Percentiles rank a stretch among this genome's conserved stretches.
Evolutionary conservation across 1,140 invertebrate species (phyloP).

Genomic region (Popillia japonica): DNA sequence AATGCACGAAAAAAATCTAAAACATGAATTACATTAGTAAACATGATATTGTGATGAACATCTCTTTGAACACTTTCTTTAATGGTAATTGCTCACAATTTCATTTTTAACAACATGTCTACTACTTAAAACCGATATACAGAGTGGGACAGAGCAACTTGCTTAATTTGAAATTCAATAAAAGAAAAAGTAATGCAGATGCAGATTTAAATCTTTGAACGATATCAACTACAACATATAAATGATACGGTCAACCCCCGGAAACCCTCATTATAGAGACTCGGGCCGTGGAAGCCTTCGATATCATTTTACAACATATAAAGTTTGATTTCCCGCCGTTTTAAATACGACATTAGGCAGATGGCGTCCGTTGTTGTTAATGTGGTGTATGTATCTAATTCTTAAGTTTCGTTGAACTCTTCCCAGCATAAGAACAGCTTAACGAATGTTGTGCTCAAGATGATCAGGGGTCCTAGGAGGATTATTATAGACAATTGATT

Average conservation of each 20-base stretch:
- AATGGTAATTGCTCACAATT: too few relatives aligned
- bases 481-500: conserved; percentile 20
- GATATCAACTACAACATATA: not conserved
- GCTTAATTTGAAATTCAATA: not conserved
- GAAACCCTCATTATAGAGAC: too few relatives aligned
- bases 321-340: too few relatives aligned
- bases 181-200: not conserved
- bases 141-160: conserved; percentile 30
- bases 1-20: too few relatives aligned
- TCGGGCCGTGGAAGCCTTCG: too few relatives aligned
- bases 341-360: conserved; percentile 21
- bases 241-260: too few relatives aligned
- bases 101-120: too few relatives aligned
- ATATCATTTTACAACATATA: too few relatives aligned
- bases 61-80: too few relatives aligned
- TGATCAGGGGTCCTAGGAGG: not conserved
- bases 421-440: not conserved
- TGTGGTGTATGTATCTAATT: not conserved
- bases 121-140: too few relatives aligned
- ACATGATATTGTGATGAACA: too few relatives aligned
- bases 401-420: not conserved
- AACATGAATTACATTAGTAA: too few relatives aligned
- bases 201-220: not conserved
- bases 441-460: conserved; percentile 28
- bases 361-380: conserved; percentile 19